Conservation (phyloP, 1,140 invertebrate species). For the Ruditapes philippinarum region DNA sequence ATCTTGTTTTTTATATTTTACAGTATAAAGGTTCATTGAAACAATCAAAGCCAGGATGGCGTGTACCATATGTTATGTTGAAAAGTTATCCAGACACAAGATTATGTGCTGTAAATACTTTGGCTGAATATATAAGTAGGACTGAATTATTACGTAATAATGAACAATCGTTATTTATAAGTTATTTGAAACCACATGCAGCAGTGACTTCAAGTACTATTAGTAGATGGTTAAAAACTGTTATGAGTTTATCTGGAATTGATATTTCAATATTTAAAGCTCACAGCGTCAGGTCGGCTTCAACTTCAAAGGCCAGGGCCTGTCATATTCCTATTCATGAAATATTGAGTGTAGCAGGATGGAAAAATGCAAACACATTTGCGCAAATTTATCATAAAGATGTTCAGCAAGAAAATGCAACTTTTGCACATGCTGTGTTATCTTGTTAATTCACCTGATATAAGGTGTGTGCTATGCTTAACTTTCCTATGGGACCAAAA, state of each 20-base stretch:
- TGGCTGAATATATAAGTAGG: conserved; percentile 21
- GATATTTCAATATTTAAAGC: conserved; percentile 11
- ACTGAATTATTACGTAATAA: conserved; percentile 12
- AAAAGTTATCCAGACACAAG: conserved; percentile 27
- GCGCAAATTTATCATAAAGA: background rate
- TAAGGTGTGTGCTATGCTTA: too few relatives aligned
- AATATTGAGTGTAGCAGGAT: conserved; percentile 22
- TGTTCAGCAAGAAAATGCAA: background rate
- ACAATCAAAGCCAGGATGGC: conserved; percentile 24
- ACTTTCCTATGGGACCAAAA: background rate
- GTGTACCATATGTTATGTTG: conserved; percentile 22
- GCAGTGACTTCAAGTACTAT: conserved; percentile 33
- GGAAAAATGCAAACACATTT: conserved; percentile 31
- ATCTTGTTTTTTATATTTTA: too few relatives aligned
- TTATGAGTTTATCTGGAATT: conserved; percentile 28
- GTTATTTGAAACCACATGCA: conserved; percentile 44
- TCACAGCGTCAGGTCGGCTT: conserved; percentile 14
- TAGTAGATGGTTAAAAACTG: conserved; percentile 21
- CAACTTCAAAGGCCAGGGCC: conserved; percentile 21
- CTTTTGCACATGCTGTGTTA: conserved; percentile 7
- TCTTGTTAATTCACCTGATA: too few relatives aligned
- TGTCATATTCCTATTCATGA: conserved; percentile 5
- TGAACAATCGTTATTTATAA: conserved; percentile 24
- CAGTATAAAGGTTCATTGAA: conserved; percentile 26
- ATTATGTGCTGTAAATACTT: conserved; percentile 40